Evolutionary conservation across 2,797 vertebrate genomes (phyloP).

Genomic region (Synaphobranchus kaupii): DNA sequence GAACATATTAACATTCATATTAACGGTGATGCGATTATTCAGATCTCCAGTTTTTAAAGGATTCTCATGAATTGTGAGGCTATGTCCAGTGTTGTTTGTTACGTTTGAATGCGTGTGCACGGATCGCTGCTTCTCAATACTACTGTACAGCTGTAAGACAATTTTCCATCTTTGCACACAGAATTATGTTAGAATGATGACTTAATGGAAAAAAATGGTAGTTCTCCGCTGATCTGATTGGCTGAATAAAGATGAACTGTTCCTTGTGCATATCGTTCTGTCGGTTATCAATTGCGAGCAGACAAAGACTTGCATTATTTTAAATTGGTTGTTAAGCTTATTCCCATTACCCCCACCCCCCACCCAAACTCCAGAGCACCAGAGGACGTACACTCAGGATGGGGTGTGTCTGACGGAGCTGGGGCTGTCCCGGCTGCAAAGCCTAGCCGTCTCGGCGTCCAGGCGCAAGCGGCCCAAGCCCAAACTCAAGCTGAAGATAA

Average conservation of each 20-base stretch:
- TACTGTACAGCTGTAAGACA: not conserved
- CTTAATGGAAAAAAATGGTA: too few relatives aligned
- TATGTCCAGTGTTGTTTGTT: not conserved
- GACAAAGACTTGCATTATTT: not conserved
- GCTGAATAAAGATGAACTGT: not conserved
- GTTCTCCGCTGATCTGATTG: not conserved
- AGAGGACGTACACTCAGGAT: constrained; percentile 93
- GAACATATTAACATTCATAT: not conserved
- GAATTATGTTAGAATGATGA: too few relatives aligned
- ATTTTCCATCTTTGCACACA: not conserved
- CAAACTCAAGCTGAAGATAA: constrained; percentile 96
- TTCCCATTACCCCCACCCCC: not conserved
- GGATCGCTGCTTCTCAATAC: not conserved
- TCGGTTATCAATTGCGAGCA: not conserved
- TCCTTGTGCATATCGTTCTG: not conserved
- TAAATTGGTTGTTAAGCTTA: not conserved
- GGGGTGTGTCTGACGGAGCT: constrained; percentile 95
- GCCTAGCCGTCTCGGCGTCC: constrained; percentile 81
- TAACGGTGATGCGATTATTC: not conserved
- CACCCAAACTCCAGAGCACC: constrained; percentile 71
- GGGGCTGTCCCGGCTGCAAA: constrained; percentile 91
- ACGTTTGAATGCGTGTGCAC: not conserved
- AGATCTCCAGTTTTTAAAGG: not conserved
- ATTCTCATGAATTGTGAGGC: not conserved
- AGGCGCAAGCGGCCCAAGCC: constrained; percentile 90